Conservation (phyloP, 2,888 invertebrate species). For the Adelphocoris suturalis region DNA sequence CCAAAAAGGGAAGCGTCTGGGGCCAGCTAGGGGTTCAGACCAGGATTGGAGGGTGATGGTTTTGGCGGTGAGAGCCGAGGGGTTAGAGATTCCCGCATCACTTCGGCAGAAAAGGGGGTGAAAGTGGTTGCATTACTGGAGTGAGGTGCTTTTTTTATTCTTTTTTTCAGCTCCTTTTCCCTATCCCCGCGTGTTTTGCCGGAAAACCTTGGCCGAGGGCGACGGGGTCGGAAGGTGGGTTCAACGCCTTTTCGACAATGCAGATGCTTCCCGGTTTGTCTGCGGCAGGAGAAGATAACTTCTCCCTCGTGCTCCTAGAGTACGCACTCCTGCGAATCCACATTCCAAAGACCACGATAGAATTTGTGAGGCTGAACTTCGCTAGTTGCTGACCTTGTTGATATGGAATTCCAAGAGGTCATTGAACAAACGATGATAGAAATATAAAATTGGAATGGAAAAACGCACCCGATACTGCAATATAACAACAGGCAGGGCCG, state of each 20-base stretch:
- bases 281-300: background rate
- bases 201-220: background rate
- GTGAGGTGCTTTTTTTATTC: conserved; percentile 7
- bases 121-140: conserved; percentile 57
- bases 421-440: too few species aligned
- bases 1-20: background rate
- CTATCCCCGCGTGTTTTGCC: conserved; percentile 5
- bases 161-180: background rate
- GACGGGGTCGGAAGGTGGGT: conserved; percentile 23
- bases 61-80: conserved; percentile 9
- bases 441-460: too few species aligned
- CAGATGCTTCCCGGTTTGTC: background rate
- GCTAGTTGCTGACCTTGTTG: too few species aligned
- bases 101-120: background rate
- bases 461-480: too few species aligned
- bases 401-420: too few species aligned
- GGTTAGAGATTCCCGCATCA: conserved; percentile 25
- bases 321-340: too few species aligned
- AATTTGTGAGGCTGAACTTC: too few species aligned
- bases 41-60: conserved; percentile 34
- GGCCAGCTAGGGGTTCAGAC: background rate
- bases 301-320: background rate
- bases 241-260: conserved; percentile 60
- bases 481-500: too few species aligned
- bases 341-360: too few species aligned